Percentiles rank a stretch among this genome's conserved stretches.
Evolutionary conservation across 2,113 vertebrate species (phyloP).

Genomic region (Coreoperca whiteheadi): DNA sequence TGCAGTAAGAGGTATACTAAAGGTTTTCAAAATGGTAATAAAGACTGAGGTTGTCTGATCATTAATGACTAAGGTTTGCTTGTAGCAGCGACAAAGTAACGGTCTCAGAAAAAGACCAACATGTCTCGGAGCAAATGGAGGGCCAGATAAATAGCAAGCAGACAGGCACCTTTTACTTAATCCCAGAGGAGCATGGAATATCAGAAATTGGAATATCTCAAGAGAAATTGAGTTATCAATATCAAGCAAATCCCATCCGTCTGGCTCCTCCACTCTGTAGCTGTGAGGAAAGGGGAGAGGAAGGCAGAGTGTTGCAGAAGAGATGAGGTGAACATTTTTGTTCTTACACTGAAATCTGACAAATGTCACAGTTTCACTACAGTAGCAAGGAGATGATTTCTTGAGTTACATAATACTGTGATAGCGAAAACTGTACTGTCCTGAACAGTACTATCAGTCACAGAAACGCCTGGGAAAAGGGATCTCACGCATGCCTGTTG

Average conservation of each 20-base stretch:
- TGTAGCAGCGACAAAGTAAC: not conserved
- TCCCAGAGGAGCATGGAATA: slow-evolving; percentile 16
- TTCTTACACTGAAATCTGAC: slow-evolving; percentile 49
- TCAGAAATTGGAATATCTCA: slow-evolving; percentile 44
- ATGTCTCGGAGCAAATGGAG: slow-evolving; percentile 3
- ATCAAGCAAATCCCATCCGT: slow-evolving; percentile 43
- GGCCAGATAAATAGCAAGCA: slow-evolving; percentile 31
- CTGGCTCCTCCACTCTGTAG: slow-evolving; percentile 40
- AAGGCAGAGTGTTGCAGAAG: slow-evolving; percentile 17
- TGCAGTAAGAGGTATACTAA: not conserved
- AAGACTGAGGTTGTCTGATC: slow-evolving; percentile 1
- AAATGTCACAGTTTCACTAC: slow-evolving; percentile 59
- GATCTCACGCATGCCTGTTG: slow-evolving; percentile 38
- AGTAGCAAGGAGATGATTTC: slow-evolving; percentile 21
- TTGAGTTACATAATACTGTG: slow-evolving; percentile 40
- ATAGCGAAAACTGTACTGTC: slow-evolving; percentile 20
- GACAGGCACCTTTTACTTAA: slow-evolving; percentile 10
- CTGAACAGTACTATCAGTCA: slow-evolving; percentile 13
- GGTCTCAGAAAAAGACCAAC: not conserved
- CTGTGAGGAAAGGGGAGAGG: slow-evolving; percentile 18
- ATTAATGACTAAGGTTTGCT: slow-evolving; percentile 26
- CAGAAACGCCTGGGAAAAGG: slow-evolving; percentile 42
- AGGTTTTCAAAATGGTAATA: slow-evolving; percentile 17
- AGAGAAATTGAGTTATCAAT: slow-evolving; percentile 62
- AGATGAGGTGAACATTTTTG: slow-evolving; percentile 53